A percentile compares a stretch with the other conserved stretches of the same genome.
phyloP scores from a whole-genome alignment of 2,888 invertebrate species.

The Crocallis elinguaria region DNA sequence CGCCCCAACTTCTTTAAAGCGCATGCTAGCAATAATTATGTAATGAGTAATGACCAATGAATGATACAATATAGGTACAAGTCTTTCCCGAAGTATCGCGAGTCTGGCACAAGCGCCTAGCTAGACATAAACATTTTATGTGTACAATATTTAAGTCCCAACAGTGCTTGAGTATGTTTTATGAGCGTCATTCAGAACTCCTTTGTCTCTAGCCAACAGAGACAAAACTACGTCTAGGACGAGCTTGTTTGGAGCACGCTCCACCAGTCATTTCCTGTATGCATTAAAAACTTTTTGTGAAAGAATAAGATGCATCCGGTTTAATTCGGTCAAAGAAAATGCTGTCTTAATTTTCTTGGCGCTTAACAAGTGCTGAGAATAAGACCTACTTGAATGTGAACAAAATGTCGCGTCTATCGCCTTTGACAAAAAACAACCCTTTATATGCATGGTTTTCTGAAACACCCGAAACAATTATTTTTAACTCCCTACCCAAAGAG shows the following conservation, averaged over 20 bases:
- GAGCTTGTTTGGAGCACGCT: constrained; percentile 41
- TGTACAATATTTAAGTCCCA: constrained; percentile 29
- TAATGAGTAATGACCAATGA: no score
- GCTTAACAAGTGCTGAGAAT: neutral
- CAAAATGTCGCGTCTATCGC: no score
- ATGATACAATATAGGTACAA: neutral
- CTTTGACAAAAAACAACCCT: no score
- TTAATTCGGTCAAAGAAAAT: constrained; percentile 19
- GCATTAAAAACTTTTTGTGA: constrained; percentile 47
- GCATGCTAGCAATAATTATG: no score
- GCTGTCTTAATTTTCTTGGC: constrained; percentile 27
- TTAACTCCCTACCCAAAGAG: no score
- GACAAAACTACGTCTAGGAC: constrained; percentile 37
- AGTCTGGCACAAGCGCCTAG: constrained; percentile 11
- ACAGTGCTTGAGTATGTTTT: constrained; percentile 34
- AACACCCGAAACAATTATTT: no score
- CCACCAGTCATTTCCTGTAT: constrained; percentile 42
- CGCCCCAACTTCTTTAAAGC: no score
- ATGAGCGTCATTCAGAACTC: constrained; percentile 32
- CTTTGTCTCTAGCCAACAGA: constrained; percentile 33
- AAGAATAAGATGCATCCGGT: constrained; percentile 32
- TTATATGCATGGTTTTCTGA: no score
- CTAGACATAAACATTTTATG: constrained; percentile 35
- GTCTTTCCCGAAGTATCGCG: constrained; percentile 9
- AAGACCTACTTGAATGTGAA: neutral